Evolutionary conservation across 2,888 invertebrate species (phyloP), one percentile per base, ranked within the genome.

Genomic region (Leistus spinibarbis): DNA sequence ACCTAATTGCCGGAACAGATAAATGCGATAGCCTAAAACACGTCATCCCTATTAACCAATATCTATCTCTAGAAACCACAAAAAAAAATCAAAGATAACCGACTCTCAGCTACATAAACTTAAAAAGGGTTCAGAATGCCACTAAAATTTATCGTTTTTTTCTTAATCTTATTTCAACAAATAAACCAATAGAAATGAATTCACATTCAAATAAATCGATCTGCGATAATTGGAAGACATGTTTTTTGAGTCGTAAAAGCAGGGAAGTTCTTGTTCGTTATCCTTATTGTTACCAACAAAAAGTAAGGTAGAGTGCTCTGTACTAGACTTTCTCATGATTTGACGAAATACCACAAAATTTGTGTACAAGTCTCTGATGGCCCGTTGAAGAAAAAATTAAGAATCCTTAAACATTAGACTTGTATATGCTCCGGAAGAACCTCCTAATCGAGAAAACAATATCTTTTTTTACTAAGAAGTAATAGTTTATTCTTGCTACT

Each of bases 11-110:
- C 24, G 60, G 60, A 62, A 74, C 67, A 74, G 74, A 74, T 74
- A 67, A 54, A 60, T 54, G 74, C 62, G 67, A 74, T 40, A 40
- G 40, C 54, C 53, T 19, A 27, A 54, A 68, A 74, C 74, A 68
- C 54, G 63, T 54, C 63, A 74, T 60, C 62, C 74, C 74, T 74
- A 74, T 74, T 74, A 74, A 74, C 68, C 74, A 74, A 68, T 74
- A 74, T 74, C 68, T 66, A 63, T 54, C 60, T 54, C 40, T n/a
- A n/a, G n/a, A 68, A 68, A 60, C 23, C 67, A 68, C 67, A 74
- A 74, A 74, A 74, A 74, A 74, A 74, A 74, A 68, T 68, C 63
- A 23, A n/a, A 74, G 68, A 74, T 67, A 74, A 68, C 74, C 74
- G 73, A 40, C 64, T 13, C 67, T 53, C 74, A 74, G 74, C 68